Evolutionary conservation across 2,113 vertebrate genomes (phyloP), one percentile per base, ranked within the genome.

Genomic region (Hippocampus guttulatus): DNA sequence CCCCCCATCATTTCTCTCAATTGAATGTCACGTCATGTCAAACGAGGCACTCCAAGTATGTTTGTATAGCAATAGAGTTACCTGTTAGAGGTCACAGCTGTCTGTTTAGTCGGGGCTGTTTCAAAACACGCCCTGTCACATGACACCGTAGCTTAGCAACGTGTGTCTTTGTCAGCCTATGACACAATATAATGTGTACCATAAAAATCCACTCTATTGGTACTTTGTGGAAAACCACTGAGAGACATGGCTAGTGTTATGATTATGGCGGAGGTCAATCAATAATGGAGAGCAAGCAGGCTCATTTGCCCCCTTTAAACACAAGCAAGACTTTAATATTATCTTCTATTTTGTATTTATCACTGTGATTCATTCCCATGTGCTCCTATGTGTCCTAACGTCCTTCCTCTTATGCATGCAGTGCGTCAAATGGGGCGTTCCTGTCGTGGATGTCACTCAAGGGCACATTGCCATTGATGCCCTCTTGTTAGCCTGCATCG

Each of bases 31-130:
- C 14, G 11, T 33, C 16, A 1, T 5, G 27, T 6, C 58, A 38
- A 38, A 38, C 5, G 33, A 38, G 33, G 5, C 33, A 38, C 33
- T 38, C 33, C 33, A 38, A 16, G 21, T 68, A 0, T 16, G 0
- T 69, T 33, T 65, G 38, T 41, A 30, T 68, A 69, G 64, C 66
- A 77, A 47, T 61, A 62, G 61, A 61, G 63, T 74, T 76, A 78
- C 67, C 60, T n/a, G 43, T 45, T 62, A 6, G 52, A 84, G 80
- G 72, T 75, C 68, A 73, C 14, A 2, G 55, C 7, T 33, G 54
- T 71, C 21, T 69, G 58, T 71, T 63, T 33, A 23, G 58, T 65
- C 25, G 21, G 58, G 25, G n/a, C 27, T 64, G 55, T 15, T 38
- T 60, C 14, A 51, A 75, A 75, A 71, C 60, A 74, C 64, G 70